These are phyloP conservation scores for Synergus gifuensis DNA, from an alignment of 2,888 invertebrate species.

Conservation along the genomic window DNA sequence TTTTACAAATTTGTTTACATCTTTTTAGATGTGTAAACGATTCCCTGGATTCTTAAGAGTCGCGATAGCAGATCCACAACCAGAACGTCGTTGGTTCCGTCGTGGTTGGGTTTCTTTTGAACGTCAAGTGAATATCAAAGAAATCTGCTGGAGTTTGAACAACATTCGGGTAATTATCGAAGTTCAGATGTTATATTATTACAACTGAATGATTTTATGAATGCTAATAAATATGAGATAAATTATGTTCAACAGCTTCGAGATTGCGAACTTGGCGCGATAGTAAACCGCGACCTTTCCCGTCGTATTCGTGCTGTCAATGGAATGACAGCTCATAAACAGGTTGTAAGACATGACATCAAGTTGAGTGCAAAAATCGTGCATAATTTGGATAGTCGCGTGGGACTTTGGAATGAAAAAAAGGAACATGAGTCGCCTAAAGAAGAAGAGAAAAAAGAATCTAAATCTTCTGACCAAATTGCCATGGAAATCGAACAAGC, in stretches of 20 bases:
- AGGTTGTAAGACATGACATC: conserved; percentile 94
- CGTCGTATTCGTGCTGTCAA: conserved; percentile 95
- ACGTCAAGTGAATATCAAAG: conserved; percentile 97
- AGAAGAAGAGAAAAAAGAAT: conserved; percentile 61
- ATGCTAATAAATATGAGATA: conserved; percentile 3
- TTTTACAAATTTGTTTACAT: conserved; percentile 28
- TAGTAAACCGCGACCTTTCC: conserved; percentile 97
- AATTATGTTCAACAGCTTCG: conserved; percentile 82
- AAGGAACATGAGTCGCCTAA: conserved; percentile 68
- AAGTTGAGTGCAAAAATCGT: conserved; percentile 94
- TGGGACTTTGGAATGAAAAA: conserved; percentile 84
- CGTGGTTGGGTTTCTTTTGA: conserved; percentile 99
- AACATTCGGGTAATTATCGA: conserved; percentile 87
- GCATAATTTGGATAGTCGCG: conserved; percentile 92
- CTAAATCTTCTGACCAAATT: conserved; percentile 63
- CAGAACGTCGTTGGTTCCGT: conserved; percentile 97
- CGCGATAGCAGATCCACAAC: conserved; percentile 97
- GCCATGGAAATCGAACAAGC: conserved; percentile 70
- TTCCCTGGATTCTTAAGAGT: conserved; percentile 97
- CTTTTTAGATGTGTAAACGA: conserved; percentile 88
- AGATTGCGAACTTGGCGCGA: conserved; percentile 95
- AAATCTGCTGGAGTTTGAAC: conserved; percentile 99
- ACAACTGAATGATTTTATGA: too few species aligned
- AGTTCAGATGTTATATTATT: not conserved
- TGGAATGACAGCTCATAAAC: conserved; percentile 93